phyloP scores from a whole-genome alignment of 2,797 vertebrate genomes.

The Prionace glauca region DNA sequence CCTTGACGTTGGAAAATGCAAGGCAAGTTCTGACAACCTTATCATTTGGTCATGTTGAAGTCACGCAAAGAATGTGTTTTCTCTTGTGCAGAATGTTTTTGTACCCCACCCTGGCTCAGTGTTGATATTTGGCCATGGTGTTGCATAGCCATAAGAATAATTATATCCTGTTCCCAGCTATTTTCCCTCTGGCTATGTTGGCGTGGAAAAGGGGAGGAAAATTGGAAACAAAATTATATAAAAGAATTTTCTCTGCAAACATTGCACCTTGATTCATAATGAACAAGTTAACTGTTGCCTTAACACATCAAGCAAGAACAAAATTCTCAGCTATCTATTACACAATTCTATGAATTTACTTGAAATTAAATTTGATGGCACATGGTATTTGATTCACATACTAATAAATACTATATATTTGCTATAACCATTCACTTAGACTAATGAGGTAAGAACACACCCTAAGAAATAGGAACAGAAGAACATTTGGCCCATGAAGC shows the following conservation, averaged over 20 bases:
- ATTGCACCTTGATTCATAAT: not conserved
- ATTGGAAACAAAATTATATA: not conserved
- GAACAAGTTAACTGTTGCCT: not conserved
- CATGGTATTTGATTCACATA: not conserved
- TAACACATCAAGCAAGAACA: not conserved
- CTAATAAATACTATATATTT: not conserved
- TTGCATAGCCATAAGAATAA: not conserved
- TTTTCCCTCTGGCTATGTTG: not conserved
- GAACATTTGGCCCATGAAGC: not conserved
- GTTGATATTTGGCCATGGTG: not conserved
- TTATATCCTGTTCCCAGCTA: not conserved
- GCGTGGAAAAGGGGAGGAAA: not conserved
- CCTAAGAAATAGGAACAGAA: not conserved
- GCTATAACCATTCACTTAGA: not conserved
- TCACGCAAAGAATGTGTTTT: not conserved
- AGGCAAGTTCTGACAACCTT: not conserved
- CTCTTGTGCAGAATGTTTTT: not conserved
- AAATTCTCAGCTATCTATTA: not conserved
- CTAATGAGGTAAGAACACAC: not conserved
- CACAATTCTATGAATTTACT: not conserved
- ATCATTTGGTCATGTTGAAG: not conserved
- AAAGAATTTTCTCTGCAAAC: not conserved
- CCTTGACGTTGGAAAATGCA: not conserved
- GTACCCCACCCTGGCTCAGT: not conserved
- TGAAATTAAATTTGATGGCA: not conserved